Percentiles rank a stretch among this genome's conserved stretches.
Conservation (phyloP, 2,113 vertebrate species). For the Mirza zaza region DNA sequence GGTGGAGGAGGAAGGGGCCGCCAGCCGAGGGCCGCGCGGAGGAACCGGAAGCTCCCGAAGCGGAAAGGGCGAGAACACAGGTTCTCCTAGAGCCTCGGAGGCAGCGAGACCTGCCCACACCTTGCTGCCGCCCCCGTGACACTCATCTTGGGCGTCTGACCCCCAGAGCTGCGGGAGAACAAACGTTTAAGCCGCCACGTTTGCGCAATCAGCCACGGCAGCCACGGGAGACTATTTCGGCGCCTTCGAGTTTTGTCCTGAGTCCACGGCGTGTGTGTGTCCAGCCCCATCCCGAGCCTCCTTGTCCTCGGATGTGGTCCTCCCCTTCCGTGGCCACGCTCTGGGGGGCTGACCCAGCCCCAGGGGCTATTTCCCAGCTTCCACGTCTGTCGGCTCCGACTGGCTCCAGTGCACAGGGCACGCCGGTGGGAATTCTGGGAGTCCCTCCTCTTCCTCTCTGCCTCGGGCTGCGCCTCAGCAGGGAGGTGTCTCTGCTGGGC, state of each 20-base stretch:
- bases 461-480: neutral
- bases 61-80: neutral
- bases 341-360: neutral
- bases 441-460: neutral
- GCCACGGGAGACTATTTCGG: rapidly evolving
- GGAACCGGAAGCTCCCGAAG: neutral
- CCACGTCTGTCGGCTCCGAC: neutral
- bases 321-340: neutral
- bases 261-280: neutral
- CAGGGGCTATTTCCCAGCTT: too few relatives aligned
- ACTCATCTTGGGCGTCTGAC: neutral
- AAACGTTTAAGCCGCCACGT: too few relatives aligned
- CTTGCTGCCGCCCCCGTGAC: neutral
- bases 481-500: rapidly evolving
- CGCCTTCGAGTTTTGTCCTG: neutral
- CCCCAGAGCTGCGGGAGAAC: neutral
- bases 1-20: neutral
- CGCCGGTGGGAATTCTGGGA: neutral
- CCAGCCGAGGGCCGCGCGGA: too few relatives aligned
- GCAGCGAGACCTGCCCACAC: rapidly evolving
- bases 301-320: neutral
- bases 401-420: neutral
- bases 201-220: too few relatives aligned
- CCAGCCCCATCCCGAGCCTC: rapidly evolving
- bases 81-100: neutral